These are phyloP conservation scores for Hirtodrosophila alboralis DNA, from an alignment of 2,888 invertebrate genomes.

Conservation along the genomic window DNA sequence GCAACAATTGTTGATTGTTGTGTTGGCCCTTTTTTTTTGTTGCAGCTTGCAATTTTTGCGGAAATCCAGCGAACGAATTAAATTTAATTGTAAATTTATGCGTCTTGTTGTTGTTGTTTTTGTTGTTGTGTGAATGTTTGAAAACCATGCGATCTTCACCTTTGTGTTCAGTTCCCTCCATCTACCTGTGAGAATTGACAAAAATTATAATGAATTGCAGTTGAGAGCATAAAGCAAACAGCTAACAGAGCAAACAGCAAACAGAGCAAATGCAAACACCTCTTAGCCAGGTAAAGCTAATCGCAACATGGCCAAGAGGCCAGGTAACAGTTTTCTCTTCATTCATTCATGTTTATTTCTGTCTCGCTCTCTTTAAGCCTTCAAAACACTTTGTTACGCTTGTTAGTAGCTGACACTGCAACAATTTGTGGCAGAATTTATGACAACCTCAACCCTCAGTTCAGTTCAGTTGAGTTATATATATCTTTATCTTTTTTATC, in stretches of 20 bases:
- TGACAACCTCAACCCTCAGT: slow-evolving; percentile 39
- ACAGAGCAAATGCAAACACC: slow-evolving; percentile 32
- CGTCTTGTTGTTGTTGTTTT: slow-evolving; percentile 47
- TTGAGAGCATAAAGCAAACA: slow-evolving; percentile 7
- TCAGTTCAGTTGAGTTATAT: slow-evolving; percentile 30
- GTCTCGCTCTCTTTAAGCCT: slow-evolving; percentile 2
- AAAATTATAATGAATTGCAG: slow-evolving; percentile 74
- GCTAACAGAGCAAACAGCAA: slow-evolving; percentile 19
- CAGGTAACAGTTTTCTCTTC: slow-evolving; percentile 77
- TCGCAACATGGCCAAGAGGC: slow-evolving; percentile 56
- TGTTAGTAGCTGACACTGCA: slow-evolving; percentile 70
- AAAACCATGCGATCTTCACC: slow-evolving; percentile 69
- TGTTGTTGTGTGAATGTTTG: slow-evolving; percentile 47
- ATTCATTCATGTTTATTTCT: slow-evolving; percentile 57
- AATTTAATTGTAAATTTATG: slow-evolving; percentile 80
- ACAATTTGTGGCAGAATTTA: slow-evolving; percentile 62
- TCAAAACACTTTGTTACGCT: slow-evolving; percentile 69
- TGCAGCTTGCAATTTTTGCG: slow-evolving; percentile 50
- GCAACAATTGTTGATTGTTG: slow-evolving; percentile 58
- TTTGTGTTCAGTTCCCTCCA: slow-evolving; percentile 44
- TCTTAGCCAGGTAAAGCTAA: slow-evolving; percentile 58
- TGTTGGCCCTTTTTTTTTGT: slow-evolving; percentile 41
- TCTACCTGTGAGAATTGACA: slow-evolving; percentile 74
- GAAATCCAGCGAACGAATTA: slow-evolving; percentile 76
- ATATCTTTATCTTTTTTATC: too few species aligned